phyloP scores from a whole-genome alignment of 2,113 vertebrate genomes.

The Colius striatus region DNA sequence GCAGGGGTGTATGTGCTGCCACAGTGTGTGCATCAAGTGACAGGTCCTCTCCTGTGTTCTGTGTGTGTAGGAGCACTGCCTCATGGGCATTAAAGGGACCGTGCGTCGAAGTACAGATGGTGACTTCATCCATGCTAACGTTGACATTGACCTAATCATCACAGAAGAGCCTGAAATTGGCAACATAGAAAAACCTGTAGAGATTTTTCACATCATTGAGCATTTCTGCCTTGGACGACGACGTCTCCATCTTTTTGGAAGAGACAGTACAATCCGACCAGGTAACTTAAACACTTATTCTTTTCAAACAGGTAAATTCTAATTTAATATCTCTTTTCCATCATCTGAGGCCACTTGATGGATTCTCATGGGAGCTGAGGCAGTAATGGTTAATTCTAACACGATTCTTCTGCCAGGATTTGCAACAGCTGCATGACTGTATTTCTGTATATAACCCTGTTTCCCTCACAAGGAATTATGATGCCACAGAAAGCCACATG shows the following conservation, averaged over 20 bases:
- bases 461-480: background rate
- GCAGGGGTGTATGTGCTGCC: rapidly evolving
- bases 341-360: too few species aligned
- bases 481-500: background rate
- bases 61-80: constrained; percentile 89
- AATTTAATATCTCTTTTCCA: background rate
- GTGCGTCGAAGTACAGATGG: constrained; percentile 94
- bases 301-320: background rate
- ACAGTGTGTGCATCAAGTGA: background rate
- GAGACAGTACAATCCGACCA: constrained; percentile 96
- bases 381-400: background rate
- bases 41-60: background rate
- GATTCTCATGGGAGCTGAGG: background rate
- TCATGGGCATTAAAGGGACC: constrained; percentile 98
- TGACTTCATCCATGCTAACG: constrained; percentile 97
- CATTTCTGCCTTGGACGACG: constrained; percentile 95
- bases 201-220: constrained; percentile 98
- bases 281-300: constrained; percentile 63
- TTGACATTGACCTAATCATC: constrained; percentile 98
- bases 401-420: background rate
- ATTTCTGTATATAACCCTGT: background rate
- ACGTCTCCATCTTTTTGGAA: constrained; percentile 93
- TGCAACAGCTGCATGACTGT: background rate
- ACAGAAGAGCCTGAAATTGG: constrained; percentile 97
- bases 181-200: constrained; percentile 97